phyloP scores from a whole-genome alignment of 2,888 invertebrate species.

The Harpalus rufipes region DNA sequence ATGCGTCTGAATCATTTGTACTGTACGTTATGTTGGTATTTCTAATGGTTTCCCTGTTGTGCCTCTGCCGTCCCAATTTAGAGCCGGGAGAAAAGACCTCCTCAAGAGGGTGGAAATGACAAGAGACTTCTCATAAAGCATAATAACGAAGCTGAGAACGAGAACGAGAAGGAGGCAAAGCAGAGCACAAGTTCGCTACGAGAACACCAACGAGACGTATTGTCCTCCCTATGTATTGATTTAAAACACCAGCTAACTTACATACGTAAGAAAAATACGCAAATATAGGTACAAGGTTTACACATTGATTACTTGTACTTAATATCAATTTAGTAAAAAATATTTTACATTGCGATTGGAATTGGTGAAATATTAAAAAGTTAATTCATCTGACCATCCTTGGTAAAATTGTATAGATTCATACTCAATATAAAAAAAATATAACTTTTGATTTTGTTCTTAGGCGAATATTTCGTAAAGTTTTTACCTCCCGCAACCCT shows the following conservation, averaged over 20 bases:
- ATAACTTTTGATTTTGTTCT: too few relatives aligned
- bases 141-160: constrained; percentile 62
- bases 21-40: constrained; percentile 42
- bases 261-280: constrained; percentile 23
- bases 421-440: too few relatives aligned
- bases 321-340: too few relatives aligned
- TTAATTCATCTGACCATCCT: too few relatives aligned
- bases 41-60: constrained; percentile 61
- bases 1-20: constrained; percentile 37
- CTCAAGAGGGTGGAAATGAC: constrained; percentile 62
- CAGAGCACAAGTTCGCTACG: constrained; percentile 26
- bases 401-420: too few relatives aligned
- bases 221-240: constrained; percentile 38
- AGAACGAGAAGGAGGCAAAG: constrained; percentile 13
- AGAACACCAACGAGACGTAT: constrained; percentile 22
- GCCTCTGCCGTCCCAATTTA: constrained; percentile 54
- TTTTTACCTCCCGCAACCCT: too few relatives aligned
- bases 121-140: constrained; percentile 62
- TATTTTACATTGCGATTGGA: too few relatives aligned
- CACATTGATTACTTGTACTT: too few relatives aligned
- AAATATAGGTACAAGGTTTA: not conserved
- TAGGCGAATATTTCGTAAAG: too few relatives aligned
- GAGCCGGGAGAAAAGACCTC: constrained; percentile 50
- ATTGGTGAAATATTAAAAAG: too few relatives aligned
- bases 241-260: constrained; percentile 38